Evolutionary conservation across 2,888 invertebrate species (phyloP), one percentile per base, ranked within the genome.

Genomic region (Agonopterix alstromeriana): DNA sequence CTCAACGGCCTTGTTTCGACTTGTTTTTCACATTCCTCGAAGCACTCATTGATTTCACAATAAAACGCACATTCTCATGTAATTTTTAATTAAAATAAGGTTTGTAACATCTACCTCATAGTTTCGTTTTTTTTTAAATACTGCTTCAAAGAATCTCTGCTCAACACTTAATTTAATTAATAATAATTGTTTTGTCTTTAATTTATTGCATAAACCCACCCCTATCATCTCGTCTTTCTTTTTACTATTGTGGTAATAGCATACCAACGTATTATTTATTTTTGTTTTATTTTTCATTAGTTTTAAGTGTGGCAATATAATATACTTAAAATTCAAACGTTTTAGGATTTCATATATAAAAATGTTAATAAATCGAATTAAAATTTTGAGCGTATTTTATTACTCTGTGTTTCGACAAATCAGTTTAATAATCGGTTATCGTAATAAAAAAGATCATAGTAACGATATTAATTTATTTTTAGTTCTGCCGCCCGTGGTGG

Each of bases 401-500:
- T 27, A 27, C 27, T 27, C n/a, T 27, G 27, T 27, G 27, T 27
- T 27, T 27, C 48, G 35, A n/a, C 47, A 47, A 51, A 51, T 51
- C 42, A 45, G 36, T 27, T 27, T 27, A 27, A 27, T 27, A 27
- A 27, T 27, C 27, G 27, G 27, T 27, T 27, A 3, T 27, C 27
- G 27, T 27, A 27, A 27, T 27, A 27, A 27, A 27, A 17, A 27
- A 27, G 52, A 40, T 44, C 45, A 47, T 48, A 50, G 47, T 27
- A 27, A 27, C 27, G 27, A 27, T 54, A 66, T 58, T 60, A 53
- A 56, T 76, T 77, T 73, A 73, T 79, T 83, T 84, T 81, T 85
- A 85, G 85, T 85, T 65, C 74, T 85, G 81, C 84, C 84, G 80
- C 85, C 85, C 51, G 78, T 84, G 76, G 81, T 82, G 71, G 76